Conservation (phyloP, 2,113 vertebrate species). For the Paraplagusia blochii region DNA sequence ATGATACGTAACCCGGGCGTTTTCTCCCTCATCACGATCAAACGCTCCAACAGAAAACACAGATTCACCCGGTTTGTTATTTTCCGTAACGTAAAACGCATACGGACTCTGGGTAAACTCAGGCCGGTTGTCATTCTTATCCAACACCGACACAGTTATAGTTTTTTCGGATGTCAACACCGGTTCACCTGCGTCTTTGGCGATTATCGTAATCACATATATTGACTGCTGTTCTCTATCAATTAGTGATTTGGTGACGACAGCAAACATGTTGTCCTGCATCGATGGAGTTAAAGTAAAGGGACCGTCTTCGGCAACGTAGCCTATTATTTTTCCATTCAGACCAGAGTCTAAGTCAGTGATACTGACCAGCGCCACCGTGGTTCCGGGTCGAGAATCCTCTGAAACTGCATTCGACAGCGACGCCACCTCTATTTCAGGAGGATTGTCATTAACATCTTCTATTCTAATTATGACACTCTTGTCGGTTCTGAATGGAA, state of each 20-base stretch:
- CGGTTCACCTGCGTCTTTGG: slow-evolving; percentile 65
- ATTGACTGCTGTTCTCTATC: slow-evolving; percentile 63
- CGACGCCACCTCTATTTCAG: slow-evolving; percentile 66
- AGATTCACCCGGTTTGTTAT: slow-evolving; percentile 52
- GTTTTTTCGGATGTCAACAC: slow-evolving; percentile 60
- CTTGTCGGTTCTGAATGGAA: slow-evolving; percentile 42
- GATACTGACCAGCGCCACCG: slow-evolving; percentile 67
- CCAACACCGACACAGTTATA: slow-evolving; percentile 58
- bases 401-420: slow-evolving; percentile 65
- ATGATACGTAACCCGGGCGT: slow-evolving; percentile 52
- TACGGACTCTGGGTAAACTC: slow-evolving; percentile 52
- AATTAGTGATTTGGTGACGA: slow-evolving; percentile 63
- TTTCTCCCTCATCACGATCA: slow-evolving; percentile 45
- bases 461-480: slow-evolving; percentile 66
- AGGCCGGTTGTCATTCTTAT: slow-evolving; percentile 66
- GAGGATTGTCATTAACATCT: slow-evolving; percentile 79
- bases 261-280: slow-evolving; percentile 66
- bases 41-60: slow-evolving; percentile 51
- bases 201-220: slow-evolving; percentile 67
- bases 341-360: slow-evolving; percentile 66
- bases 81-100: slow-evolving; percentile 54
- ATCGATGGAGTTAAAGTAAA: slow-evolving; percentile 65
- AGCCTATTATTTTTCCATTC: slow-evolving; percentile 63
- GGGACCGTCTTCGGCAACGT: slow-evolving; percentile 43
- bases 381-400: slow-evolving; percentile 63